Conservation (phyloP, 2,113 vertebrate species). For the Gobio gobio region DNA sequence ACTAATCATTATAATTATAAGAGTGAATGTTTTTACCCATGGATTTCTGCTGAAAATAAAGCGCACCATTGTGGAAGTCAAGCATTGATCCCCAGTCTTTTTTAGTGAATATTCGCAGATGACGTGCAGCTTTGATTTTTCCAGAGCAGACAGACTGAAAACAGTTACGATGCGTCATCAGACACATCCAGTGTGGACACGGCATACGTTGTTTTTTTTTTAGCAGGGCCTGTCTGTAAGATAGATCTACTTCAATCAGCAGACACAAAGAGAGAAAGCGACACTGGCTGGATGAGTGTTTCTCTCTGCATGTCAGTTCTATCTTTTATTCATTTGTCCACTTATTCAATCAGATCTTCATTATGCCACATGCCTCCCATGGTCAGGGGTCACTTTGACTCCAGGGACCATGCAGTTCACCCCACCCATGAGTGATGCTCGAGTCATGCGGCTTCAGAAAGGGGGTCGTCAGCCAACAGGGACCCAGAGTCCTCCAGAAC, state of each 20-base stretch:
- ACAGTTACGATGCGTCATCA: not conserved
- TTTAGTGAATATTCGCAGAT: not conserved
- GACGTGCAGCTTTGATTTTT: not conserved
- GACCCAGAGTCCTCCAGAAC: slow-evolving; percentile 31
- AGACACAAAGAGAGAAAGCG: slow-evolving; percentile 12
- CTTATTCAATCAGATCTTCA: slow-evolving; percentile 42
- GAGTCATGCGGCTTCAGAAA: slow-evolving; percentile 3
- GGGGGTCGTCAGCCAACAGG: slow-evolving; percentile 18
- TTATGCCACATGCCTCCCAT: slow-evolving; percentile 26
- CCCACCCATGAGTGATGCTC: slow-evolving; percentile 37
- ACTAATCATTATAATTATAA: not conserved
- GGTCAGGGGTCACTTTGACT: slow-evolving; percentile 45
- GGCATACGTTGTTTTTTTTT: not conserved
- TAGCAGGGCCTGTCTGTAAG: not conserved
- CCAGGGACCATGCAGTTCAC: slow-evolving; percentile 22
- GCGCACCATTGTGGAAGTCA: no score
- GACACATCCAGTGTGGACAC: not conserved
- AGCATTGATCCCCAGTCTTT: not conserved
- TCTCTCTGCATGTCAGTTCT: not conserved
- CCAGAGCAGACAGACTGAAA: not conserved
- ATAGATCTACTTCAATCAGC: slow-evolving; percentile 15
- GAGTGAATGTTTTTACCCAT: not conserved
- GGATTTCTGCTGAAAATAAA: not conserved
- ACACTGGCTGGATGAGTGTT: not conserved
- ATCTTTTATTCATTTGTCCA: slow-evolving; percentile 43